Conservation (phyloP, 2,797 vertebrate genomes). For the Manis javanica region DNA sequence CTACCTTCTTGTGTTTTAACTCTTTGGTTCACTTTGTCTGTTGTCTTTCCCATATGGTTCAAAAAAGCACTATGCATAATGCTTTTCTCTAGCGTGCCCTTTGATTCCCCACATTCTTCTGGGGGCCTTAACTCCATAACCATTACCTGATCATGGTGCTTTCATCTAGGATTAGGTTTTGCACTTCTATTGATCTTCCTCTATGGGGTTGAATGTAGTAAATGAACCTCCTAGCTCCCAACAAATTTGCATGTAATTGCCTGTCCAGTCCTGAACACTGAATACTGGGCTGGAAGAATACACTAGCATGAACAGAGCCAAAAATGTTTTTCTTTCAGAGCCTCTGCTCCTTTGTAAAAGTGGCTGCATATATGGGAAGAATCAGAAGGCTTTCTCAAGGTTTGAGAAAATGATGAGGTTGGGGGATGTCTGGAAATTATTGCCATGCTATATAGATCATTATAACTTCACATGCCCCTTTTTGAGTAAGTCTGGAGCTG, state of each 20-base stretch:
- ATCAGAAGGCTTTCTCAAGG: constrained; percentile 68
- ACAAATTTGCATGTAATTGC: constrained; percentile 85
- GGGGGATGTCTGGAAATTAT: constrained; percentile 33
- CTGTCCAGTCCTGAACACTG: constrained; percentile 72
- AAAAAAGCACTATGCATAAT: constrained; percentile 78
- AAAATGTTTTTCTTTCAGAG: constrained; percentile 78
- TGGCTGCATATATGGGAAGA: constrained; percentile 57
- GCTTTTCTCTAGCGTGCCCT: constrained; percentile 78
- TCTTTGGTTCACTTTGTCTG: constrained; percentile 79
- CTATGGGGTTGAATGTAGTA: constrained; percentile 82
- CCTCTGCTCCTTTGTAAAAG: constrained; percentile 70
- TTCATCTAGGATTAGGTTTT: constrained; percentile 84
- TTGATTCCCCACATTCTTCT: constrained; percentile 80
- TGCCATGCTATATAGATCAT: constrained; percentile 49
- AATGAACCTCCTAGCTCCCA: constrained; percentile 82
- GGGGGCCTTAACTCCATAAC: constrained; percentile 78
- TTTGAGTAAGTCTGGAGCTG: constrained; percentile 12
- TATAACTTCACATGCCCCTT: constrained; percentile 34
- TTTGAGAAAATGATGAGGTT: constrained; percentile 56
- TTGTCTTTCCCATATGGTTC: constrained; percentile 83
- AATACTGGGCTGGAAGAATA: constrained; percentile 77
- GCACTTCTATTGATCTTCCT: constrained; percentile 83
- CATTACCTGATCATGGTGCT: constrained; percentile 82
- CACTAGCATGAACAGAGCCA: constrained; percentile 74
- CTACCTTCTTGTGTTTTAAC: constrained; percentile 81